Base-by-base conservation (phyloP, 2,797 vertebrate genomes). In the Leuciscus waleckii region DNA sequence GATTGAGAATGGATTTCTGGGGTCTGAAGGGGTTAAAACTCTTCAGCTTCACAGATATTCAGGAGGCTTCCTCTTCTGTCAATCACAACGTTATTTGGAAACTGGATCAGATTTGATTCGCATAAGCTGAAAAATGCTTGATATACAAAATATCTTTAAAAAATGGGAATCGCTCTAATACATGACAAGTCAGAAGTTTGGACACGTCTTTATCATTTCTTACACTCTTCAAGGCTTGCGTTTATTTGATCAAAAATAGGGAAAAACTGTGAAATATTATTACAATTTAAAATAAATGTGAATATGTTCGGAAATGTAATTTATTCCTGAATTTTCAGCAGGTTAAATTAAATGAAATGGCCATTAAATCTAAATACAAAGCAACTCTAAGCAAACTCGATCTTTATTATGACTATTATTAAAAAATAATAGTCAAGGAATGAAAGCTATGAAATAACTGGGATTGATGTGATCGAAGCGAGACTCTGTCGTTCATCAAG, bases 71-170 rank as follows among this genome's bases (percentile, higher is more conserved):
- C 16, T 0, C 13, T 35, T 35, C 70, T 17, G 81, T 37, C 46
- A 49, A 51, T 68, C 73, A 76, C 74, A 69, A 69, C 21, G 61
- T 8, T 0, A 56, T 43, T 58, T 78, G 74, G 37, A 84, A 78
- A 70, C 35, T 1, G 46, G 17, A 29, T 14, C 6, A 19, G 58
- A 73, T 73, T 75, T 56, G 49, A 75, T 7, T 71, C 5, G 4
- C 17, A 56, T 26, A 14, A 81, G 7, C 29, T 9, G 13, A 19
- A 4, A 54, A 56, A 81, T 4, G 2, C 51, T 71, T 70, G 26
- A 65, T 41, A 65, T 41, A 51, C 11, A 13, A 69, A 23, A 56
- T 26, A 37, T 37, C 51, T 11, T 26, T 5, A 54, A 23, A 49
- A 37, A 77, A 77, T 9, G 16, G 58, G 58, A 67, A 49, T 76